A percentile compares a stretch with the other conserved stretches of the same genome.
Evolutionary conservation across 2,113 vertebrate species (phyloP).

Genomic region (Epinephelus fuscoguttatus): DNA sequence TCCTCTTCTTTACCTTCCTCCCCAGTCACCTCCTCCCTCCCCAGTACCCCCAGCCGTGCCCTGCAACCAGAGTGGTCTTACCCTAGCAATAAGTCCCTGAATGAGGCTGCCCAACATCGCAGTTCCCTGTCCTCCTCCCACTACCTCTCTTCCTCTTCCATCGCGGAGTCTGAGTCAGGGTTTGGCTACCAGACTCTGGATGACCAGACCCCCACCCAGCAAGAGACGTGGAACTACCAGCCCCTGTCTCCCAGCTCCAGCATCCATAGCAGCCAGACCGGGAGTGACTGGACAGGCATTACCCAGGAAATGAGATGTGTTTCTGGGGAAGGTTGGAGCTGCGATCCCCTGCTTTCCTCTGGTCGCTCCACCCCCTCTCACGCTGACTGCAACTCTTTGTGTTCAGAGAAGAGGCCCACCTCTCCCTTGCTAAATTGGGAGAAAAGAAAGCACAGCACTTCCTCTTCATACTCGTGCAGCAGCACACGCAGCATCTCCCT

Average conservation of each 20-base stretch:
- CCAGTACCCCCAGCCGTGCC: conserved; percentile 72
- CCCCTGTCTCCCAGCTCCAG: conserved; percentile 50
- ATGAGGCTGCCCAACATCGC: conserved; percentile 48
- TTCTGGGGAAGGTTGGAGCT: conserved; percentile 67
- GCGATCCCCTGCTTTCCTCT: conserved; percentile 75
- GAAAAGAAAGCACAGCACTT: conserved; percentile 53
- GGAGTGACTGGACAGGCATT: conserved; percentile 34
- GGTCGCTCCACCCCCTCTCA: conserved; percentile 80
- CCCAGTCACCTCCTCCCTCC: conserved; percentile 71
- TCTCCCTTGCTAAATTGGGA: conserved; percentile 54
- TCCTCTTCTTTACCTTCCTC: conserved; percentile 74
- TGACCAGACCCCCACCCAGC: conserved; percentile 60
- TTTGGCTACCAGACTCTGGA: conserved; percentile 58
- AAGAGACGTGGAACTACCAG: conserved; percentile 82
- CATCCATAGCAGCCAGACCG: conserved; percentile 14
- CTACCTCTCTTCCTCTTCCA: conserved; percentile 74
- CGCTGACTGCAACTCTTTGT: conserved; percentile 82
- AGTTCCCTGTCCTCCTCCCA: conserved; percentile 78
- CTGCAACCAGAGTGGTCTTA: conserved; percentile 64
- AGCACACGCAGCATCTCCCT: conserved; percentile 88
- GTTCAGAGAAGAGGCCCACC: conserved; percentile 77
- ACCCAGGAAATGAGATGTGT: conserved; percentile 67
- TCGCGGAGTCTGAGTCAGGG: conserved; percentile 81
- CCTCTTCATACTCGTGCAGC: conserved; percentile 25
- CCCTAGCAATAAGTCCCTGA: conserved; percentile 35